Conservation (phyloP, 2,797 vertebrate genomes). For the Neostethus bicornis region DNA sequence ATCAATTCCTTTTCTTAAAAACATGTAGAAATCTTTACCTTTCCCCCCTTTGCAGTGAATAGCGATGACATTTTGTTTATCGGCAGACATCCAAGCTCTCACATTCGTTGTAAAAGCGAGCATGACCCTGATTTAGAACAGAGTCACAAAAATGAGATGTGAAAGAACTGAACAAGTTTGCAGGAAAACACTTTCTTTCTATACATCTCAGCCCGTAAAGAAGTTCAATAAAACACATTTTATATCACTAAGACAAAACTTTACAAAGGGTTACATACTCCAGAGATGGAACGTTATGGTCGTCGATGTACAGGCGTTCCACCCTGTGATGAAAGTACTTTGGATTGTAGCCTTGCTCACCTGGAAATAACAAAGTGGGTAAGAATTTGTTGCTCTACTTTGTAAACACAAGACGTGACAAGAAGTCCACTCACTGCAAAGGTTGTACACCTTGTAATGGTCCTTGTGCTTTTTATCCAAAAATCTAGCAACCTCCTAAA, state of each 20-base stretch:
- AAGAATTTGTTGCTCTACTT: background rate
- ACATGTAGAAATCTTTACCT: conserved; percentile 75
- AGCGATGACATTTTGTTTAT: conserved; percentile 85
- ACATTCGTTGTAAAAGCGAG: conserved; percentile 86
- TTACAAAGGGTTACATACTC: conserved; percentile 79
- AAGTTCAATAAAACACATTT: background rate
- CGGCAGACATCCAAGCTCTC: conserved; percentile 87
- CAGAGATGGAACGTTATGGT: conserved; percentile 92
- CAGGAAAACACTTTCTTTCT: conserved; percentile 1
- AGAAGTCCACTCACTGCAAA: conserved; percentile 90
- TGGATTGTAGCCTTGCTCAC: conserved; percentile 92
- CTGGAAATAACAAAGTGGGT: conserved; percentile 64
- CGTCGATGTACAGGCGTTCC: conserved; percentile 89
- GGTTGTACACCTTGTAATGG: conserved; percentile 95
- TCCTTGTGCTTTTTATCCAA: conserved; percentile 90
- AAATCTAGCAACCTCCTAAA: conserved; percentile 91
- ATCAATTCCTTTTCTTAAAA: no score
- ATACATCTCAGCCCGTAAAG: background rate
- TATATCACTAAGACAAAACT: background rate
- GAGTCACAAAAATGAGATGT: background rate
- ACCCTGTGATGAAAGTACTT: conserved; percentile 91
- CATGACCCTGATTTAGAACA: conserved; percentile 85
- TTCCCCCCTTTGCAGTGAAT: conserved; percentile 98
- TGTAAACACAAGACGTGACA: background rate
- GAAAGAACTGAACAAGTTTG: background rate